phyloP scores from a whole-genome alignment of 1,140 invertebrate genomes.

The Batillaria attramentaria region DNA sequence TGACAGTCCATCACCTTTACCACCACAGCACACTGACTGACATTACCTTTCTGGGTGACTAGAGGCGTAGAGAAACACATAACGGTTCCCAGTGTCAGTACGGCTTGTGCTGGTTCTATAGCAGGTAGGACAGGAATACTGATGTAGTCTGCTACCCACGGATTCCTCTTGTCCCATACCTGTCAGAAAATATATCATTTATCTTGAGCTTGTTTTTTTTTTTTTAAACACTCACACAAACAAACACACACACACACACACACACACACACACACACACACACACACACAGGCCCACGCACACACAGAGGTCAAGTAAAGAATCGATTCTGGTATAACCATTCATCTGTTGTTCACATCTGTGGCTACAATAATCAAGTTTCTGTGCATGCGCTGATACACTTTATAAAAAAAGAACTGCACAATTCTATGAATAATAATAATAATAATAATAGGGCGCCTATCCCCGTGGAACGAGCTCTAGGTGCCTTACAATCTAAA shows the following conservation, averaged over 20 bases:
- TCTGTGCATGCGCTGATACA: no score
- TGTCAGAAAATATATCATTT: constrained; percentile 35
- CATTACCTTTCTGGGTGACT: constrained; percentile 74
- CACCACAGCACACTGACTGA: not conserved
- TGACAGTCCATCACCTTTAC: not conserved
- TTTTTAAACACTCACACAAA: not conserved
- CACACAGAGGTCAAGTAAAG: not conserved
- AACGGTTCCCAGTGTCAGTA: constrained; percentile 64
- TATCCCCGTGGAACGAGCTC: no score
- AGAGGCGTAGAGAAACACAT: constrained; percentile 68
- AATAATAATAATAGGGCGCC: no score
- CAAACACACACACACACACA: not conserved
- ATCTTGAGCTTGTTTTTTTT: not conserved
- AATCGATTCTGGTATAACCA: no score
- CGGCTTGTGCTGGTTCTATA: constrained; percentile 63
- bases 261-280: not conserved
- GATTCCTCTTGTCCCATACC: constrained; percentile 70
- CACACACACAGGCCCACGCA: not conserved
- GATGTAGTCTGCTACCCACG: constrained; percentile 70
- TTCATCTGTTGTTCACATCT: no score
- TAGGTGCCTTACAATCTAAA: no score
- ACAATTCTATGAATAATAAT: no score
- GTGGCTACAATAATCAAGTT: no score
- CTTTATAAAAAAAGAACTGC: no score
- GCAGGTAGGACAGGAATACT: constrained; percentile 67